A percentile compares a stretch with the other conserved stretches of the same genome.
These are phyloP conservation scores for Pipa parva DNA, from an alignment of 2,113 vertebrate genomes.

Conservation along the genomic window DNA sequence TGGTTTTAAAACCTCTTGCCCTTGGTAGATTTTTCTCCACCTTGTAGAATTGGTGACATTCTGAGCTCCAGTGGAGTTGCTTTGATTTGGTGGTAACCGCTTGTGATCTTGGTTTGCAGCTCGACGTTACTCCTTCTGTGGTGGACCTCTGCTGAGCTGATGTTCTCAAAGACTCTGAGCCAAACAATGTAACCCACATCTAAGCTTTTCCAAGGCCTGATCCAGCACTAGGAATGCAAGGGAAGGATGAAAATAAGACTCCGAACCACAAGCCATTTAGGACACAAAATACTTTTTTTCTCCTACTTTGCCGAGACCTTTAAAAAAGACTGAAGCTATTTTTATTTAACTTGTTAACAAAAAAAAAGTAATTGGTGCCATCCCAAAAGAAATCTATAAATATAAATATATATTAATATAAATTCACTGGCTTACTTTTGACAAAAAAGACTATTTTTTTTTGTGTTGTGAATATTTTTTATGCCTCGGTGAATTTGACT, in stretches of 20 bases:
- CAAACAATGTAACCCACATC: constrained; percentile 50
- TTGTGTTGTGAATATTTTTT: constrained; percentile 59
- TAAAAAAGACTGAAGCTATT: constrained; percentile 46
- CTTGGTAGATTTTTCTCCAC: constrained; percentile 63
- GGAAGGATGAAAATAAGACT: constrained; percentile 51
- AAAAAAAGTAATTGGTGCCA: constrained; percentile 18
- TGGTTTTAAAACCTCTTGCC: constrained; percentile 82
- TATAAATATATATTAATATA: constrained; percentile 44
- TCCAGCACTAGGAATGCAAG: constrained; percentile 46
- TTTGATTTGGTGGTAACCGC: constrained; percentile 73
- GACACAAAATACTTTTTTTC: constrained; percentile 29
- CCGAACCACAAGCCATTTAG: constrained; percentile 49
- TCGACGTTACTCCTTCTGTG: constrained; percentile 82
- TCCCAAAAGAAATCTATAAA: constrained; percentile 33
- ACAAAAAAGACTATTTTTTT: constrained; percentile 40
- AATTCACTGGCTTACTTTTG: constrained; percentile 45
- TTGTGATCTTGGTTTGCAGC: constrained; percentile 96
- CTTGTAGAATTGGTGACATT: constrained; percentile 56
- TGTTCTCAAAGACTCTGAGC: constrained; percentile 53
- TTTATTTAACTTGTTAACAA: constrained; percentile 41
- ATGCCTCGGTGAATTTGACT: constrained; percentile 50
- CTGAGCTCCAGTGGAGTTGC: constrained; percentile 63
- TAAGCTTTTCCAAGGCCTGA: constrained; percentile 44
- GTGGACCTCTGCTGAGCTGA: constrained; percentile 86
- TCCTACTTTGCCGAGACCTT: constrained; percentile 41